These are phyloP conservation scores for Rhegmatorhina hoffmannsi DNA, from an alignment of 2,113 vertebrate genomes.

Conservation along the genomic window DNA sequence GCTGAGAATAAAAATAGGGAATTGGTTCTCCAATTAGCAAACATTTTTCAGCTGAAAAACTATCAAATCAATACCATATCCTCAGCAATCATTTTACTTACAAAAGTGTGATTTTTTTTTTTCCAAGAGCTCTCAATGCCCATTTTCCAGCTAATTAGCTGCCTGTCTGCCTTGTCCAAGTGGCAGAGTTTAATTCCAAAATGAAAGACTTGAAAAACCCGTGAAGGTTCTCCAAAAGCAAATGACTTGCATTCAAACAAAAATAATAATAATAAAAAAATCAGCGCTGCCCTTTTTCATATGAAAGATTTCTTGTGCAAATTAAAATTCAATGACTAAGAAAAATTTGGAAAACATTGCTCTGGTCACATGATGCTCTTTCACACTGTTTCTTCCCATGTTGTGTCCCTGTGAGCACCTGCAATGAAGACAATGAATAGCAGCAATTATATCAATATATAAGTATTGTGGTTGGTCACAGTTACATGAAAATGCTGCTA, in stretches of 20 bases:
- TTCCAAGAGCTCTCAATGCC: neutral
- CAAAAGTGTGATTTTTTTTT: neutral
- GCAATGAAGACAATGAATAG: neutral
- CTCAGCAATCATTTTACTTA: constrained; percentile 48
- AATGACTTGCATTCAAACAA: neutral
- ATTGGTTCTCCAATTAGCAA: constrained; percentile 51
- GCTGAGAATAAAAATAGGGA: constrained; percentile 25
- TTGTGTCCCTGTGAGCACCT: neutral
- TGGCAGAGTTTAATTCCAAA: constrained; percentile 37
- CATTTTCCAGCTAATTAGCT: constrained; percentile 57
- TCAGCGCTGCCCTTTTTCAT: neutral
- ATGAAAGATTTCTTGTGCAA: neutral
- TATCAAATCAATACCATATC: constrained; percentile 61
- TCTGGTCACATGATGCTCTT: neutral
- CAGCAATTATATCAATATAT: neutral
- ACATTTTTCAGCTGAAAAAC: constrained; percentile 41
- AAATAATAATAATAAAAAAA: neutral
- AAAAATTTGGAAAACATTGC: neutral
- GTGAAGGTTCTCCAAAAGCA: neutral
- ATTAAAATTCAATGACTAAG: neutral
- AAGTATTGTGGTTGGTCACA: neutral
- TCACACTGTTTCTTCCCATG: rapidly evolving
- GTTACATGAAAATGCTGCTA: neutral
- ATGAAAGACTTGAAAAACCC: constrained; percentile 17
- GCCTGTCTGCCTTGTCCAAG: constrained; percentile 21